Evolutionary conservation across 2,113 vertebrate genomes (phyloP).

Genomic region (Tenrec ecaudatus): DNA sequence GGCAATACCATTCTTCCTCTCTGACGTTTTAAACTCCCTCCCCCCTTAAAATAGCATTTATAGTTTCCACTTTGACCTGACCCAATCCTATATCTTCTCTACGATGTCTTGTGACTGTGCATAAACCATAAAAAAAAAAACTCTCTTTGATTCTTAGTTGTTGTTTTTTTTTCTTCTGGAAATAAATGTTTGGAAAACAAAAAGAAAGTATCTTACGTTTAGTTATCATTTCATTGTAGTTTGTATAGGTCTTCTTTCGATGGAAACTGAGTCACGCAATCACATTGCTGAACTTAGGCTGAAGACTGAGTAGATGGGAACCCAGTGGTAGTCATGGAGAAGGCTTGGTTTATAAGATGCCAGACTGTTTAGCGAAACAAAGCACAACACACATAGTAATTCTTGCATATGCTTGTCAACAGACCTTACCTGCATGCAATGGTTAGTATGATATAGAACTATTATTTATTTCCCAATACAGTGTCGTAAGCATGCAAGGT

Average conservation of each 20-base stretch:
- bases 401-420: slow-evolving; percentile 12
- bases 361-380: background rate
- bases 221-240: slow-evolving; percentile 35
- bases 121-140: slow-evolving; percentile 18
- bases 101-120: background rate
- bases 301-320: background rate
- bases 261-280: background rate
- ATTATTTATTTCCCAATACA: background rate
- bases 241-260: background rate
- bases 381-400: background rate
- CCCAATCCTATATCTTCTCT: background rate
- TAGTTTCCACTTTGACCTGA: slow-evolving; percentile 38
- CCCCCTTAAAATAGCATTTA: slow-evolving; percentile 47
- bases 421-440: background rate
- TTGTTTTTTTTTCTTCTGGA: background rate
- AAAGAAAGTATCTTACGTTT: background rate
- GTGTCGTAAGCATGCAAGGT: background rate
- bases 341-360: background rate
- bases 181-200: slow-evolving; percentile 43
- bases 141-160: slow-evolving; percentile 32
- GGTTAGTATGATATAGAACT: background rate
- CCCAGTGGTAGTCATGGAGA: background rate
- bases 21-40: slow-evolving; percentile 62
- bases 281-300: background rate
- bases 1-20: background rate